These are phyloP conservation scores for Mormyrus hasselquistii DNA, from an alignment of 2,797 vertebrate genomes.

Conservation along the genomic window DNA sequence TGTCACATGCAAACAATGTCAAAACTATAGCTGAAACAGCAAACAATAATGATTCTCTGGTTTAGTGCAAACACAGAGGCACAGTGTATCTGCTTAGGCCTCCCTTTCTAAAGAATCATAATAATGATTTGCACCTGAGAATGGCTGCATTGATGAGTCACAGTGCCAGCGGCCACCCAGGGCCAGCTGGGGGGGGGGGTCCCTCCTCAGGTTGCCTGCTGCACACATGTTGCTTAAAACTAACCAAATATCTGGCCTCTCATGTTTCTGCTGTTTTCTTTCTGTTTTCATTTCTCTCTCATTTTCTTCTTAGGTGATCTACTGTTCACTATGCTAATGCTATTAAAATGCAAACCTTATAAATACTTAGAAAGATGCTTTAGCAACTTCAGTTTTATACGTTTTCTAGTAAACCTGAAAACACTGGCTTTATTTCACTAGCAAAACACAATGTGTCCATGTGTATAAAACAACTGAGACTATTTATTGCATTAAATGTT, in stretches of 20 bases:
- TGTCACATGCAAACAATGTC: not conserved
- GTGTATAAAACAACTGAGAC: not conserved
- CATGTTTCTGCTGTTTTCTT: constrained; percentile 5
- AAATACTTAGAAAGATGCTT: not conserved
- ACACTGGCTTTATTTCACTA: not conserved
- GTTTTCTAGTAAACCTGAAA: not conserved
- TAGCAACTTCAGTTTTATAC: not conserved
- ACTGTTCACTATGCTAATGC: not conserved
- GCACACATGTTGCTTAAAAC: not conserved
- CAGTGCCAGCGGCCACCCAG: not conserved
- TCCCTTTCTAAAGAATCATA: not conserved
- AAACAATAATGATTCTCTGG: not conserved
- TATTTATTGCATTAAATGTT: not conserved
- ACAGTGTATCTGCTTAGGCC: not conserved
- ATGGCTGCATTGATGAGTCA: not conserved
- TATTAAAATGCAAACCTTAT: not conserved
- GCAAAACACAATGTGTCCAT: not conserved
- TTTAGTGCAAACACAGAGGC: not conserved
- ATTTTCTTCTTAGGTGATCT: not conserved
- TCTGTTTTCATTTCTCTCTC: not conserved
- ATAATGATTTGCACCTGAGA: not conserved
- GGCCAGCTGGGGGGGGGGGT: not conserved
- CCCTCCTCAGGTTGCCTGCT: not conserved
- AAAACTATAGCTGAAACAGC: not conserved
- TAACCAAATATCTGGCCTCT: not conserved